Base-by-base conservation (phyloP, 1,140 invertebrate species). In the Hyposmocoma kahamanoa region DNA sequence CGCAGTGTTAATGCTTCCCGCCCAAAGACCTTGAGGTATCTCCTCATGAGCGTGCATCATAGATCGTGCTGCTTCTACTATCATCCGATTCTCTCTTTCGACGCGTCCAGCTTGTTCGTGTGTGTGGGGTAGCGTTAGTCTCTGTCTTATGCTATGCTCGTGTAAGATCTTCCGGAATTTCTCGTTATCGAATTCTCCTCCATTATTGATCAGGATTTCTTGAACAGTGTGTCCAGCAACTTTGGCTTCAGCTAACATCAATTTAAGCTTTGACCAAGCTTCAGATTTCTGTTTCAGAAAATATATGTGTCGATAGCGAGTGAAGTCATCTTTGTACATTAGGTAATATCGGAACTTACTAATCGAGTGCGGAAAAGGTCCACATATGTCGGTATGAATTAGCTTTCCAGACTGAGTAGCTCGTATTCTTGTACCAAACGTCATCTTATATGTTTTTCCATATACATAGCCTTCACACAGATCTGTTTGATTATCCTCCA, bases 171-270 rank as follows among this genome's bases (percentile, higher is more conserved):
- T 26, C 47, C 48, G 48, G 6, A 77, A 55, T 13, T 64, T 59
- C 51, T 51, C 41, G 57, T 76, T 70, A 34, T 67, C 66, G 46
- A 75, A 73, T 43, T 78, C 65, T 32, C 58, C 52, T 1, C 68
- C 63, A 50, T 81, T 81, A 42, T 63, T 57, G 42, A 42, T 63
- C 9, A 60, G 26, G 8, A 63, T 17, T 22, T 52, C 46, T 30
- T 55, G 50, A 4, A 62, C 24, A 1, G 19, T 32, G 18, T 38
- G 13, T 22, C 47, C 46, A 22, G 9, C 6, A 17, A 4, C 20
- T 22, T 56, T 39, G 10, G 43, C 26, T 48, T 46, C 22, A 38
- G 30, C 3, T 0, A 50, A 4, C 39, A 50, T 43, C 8, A 18
- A 3, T 24, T 8, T 6, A 1, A 50, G 19, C 5, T 38, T 45